Evolutionary conservation across 2,888 invertebrate species (phyloP), one percentile per base, ranked within the genome.

Genomic region (Drosophila testacea): DNA sequence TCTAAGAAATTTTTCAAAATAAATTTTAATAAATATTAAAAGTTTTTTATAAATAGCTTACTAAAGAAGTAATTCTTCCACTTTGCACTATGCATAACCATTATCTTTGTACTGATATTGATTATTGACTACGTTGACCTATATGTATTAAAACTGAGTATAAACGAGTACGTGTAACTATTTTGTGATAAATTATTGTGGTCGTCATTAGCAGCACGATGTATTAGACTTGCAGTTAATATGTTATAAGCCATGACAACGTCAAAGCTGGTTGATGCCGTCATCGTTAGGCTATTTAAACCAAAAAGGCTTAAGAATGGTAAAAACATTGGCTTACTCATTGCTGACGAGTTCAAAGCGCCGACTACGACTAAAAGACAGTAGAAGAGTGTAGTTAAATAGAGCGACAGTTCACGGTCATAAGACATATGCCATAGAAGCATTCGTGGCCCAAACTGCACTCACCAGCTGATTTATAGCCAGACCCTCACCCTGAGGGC

Each of bases 321-420:
- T 51, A 4, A 32, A 6, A 9, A 13, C 36, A 6, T 27, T 28
- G 38, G 27, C 16, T 22, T 34, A 41, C 41, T 73, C 60, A 73
- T 60, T 60, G 44, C 38, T 52, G 60, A 32, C 62, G 51, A 74
- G 70, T 74, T 77, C 73, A 76, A 56, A 76, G 76, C 47, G 62
- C 69, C 64, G 27, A 46, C 32, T 27, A 27, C 38, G 16, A 39
- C 32, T 38, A 6, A 32, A 62, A 46, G 46, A n/a, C 32, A 59
- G 27, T 10, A 4, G 42, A 54, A 42, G 32, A 36, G 7, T 27
- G 39, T 41, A 11, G 51, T 47, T 47, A 61, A 73, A 52, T 73
- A 55, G 69, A 77, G 22, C 69, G 69, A 48, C 76, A 77, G 77
- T 77, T 77, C 77, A 77, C 57, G 77, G 77, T 70, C 77, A 73